Conservation (phyloP, 2,113 vertebrate genomes). For the Phalacrocorax aristotelis region DNA sequence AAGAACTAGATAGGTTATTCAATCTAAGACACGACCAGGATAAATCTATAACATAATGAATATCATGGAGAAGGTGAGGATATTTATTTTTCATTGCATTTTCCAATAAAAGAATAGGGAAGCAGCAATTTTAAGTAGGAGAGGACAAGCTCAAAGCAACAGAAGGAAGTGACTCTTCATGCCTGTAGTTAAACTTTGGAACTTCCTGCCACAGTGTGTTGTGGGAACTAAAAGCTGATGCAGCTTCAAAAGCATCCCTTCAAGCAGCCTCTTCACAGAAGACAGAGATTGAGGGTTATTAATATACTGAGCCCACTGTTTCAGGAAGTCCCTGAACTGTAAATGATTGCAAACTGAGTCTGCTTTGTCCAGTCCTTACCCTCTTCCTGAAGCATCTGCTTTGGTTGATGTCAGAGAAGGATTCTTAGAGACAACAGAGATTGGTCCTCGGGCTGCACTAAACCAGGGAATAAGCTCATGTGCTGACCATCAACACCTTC, state of each 20-base stretch:
- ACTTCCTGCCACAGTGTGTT: slow-evolving; percentile 20
- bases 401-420: background rate
- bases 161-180: slow-evolving; percentile 40
- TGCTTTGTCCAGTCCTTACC: background rate
- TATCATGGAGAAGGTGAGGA: background rate
- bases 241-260: slow-evolving; percentile 15
- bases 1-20: background rate
- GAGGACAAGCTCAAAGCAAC: background rate
- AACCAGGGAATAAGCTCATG: background rate
- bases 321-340: background rate
- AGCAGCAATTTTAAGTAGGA: background rate
- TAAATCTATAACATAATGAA: background rate
- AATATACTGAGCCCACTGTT: background rate
- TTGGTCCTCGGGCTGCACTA: background rate
- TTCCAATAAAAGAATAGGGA: background rate
- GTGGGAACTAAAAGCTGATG: slow-evolving; percentile 15
- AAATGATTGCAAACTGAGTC: background rate
- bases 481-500: background rate
- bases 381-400: background rate
- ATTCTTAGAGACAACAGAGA: background rate
- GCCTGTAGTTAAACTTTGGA: slow-evolving; percentile 32
- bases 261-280: background rate
- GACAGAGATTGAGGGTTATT: background rate
- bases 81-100: background rate
- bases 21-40: background rate